These are phyloP conservation scores for Asarcornis scutulata DNA, from an alignment of 2,113 vertebrate species.

Conservation along the genomic window DNA sequence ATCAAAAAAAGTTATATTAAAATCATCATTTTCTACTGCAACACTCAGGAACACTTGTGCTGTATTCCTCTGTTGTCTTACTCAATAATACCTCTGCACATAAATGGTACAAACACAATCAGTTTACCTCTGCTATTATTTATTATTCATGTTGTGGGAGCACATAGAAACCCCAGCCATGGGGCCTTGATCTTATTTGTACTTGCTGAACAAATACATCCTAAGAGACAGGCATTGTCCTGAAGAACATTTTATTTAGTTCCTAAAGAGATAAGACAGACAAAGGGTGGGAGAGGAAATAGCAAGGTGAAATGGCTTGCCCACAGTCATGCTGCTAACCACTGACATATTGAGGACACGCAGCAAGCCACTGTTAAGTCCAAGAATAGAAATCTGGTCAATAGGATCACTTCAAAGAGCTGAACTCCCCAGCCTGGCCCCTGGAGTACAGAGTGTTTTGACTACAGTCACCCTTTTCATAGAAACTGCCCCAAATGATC, in stretches of 20 bases:
- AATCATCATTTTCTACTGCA: neutral
- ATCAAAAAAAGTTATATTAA: neutral
- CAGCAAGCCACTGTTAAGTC: neutral
- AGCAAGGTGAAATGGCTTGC: neutral
- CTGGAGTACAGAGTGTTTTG: neutral
- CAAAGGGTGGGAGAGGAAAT: neutral
- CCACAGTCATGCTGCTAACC: neutral
- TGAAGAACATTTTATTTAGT: slow-evolving; percentile 36
- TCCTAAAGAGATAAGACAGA: slow-evolving; percentile 16
- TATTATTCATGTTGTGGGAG: slow-evolving; percentile 58
- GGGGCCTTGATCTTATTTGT: slow-evolving; percentile 59
- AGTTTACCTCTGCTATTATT: slow-evolving; percentile 54
- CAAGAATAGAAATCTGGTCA: neutral
- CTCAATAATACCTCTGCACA: neutral
- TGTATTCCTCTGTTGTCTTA: slow-evolving; percentile 23
- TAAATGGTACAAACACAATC: slow-evolving; percentile 22
- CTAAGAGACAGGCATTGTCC: slow-evolving; percentile 38
- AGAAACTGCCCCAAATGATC: neutral
- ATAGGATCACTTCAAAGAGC: neutral
- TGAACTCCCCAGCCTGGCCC: neutral
- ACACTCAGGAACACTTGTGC: neutral
- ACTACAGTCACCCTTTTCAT: neutral
- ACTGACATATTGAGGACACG: neutral
- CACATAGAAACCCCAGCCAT: neutral
- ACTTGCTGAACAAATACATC: slow-evolving; percentile 53